A percentile compares a stretch with the other conserved stretches of the same genome.
Evolutionary conservation across 2,797 vertebrate species (phyloP).

Genomic region (Silurus aristotelis): DNA sequence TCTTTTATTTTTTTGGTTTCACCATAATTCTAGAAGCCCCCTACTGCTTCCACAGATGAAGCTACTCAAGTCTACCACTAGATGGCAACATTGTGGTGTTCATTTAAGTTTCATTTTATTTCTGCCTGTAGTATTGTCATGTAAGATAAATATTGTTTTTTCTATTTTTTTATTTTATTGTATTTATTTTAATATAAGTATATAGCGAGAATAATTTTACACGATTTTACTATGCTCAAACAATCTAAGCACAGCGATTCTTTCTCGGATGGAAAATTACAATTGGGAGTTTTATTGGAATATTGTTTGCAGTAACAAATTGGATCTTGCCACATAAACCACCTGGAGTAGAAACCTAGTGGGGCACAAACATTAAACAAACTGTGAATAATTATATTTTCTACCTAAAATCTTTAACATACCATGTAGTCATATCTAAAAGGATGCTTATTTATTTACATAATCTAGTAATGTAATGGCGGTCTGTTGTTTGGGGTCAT

Average conservation of each 20-base stretch:
- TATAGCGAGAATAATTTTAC: not conserved
- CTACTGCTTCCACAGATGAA: conserved; percentile 46
- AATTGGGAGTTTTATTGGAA: conserved; percentile 47
- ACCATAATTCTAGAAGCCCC: not conserved
- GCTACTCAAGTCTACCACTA: conserved; percentile 67
- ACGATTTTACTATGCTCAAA: not conserved
- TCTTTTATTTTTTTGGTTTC: not conserved
- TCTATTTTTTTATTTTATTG: not conserved
- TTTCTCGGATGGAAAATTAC: conserved; percentile 7
- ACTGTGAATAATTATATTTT: conserved; percentile 31
- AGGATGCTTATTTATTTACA: conserved; percentile 37
- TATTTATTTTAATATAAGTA: not conserved
- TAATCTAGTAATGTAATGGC: conserved; percentile 7
- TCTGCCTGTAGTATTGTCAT: not conserved
- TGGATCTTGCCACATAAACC: conserved; percentile 56
- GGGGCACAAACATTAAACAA: conserved; percentile 23
- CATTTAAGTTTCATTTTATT: conserved; percentile 36
- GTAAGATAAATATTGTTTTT: not conserved
- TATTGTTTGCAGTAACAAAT: conserved; percentile 43
- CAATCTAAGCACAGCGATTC: too few relatives aligned
- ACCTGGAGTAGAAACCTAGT: not conserved
- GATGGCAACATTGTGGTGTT: conserved; percentile 81
- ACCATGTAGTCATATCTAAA: conserved; percentile 21
- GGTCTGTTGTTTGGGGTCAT: not conserved
- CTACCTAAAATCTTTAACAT: conserved; percentile 24